Evolutionary conservation across 35 echinoderm and acorn worm species (phyloP).

Genomic region (Ptychodera flava): DNA sequence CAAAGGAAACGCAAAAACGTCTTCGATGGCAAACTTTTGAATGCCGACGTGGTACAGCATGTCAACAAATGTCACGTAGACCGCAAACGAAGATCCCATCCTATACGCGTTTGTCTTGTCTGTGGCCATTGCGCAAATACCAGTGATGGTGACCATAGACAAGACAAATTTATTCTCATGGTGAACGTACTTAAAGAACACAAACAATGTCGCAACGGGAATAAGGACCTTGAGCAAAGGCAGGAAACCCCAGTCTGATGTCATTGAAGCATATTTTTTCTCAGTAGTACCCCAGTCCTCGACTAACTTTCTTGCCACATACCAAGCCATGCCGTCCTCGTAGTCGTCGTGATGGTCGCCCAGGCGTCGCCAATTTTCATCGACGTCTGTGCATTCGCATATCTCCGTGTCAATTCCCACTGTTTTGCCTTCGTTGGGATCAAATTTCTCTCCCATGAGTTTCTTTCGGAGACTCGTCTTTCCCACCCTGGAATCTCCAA

Average conservation of each 20-base stretch:
- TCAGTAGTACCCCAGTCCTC: too few relatives aligned
- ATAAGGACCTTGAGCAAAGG: background rate
- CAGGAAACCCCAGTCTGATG: background rate
- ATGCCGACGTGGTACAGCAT: too few relatives aligned
- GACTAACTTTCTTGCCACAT: background rate
- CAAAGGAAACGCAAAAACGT: background rate
- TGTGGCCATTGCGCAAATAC: background rate
- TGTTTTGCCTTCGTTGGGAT: background rate
- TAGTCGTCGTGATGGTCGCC: background rate
- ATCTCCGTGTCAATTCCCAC: background rate
- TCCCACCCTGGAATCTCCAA: background rate
- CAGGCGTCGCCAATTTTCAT: background rate
- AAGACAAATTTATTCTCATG: background rate
- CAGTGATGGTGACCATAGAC: background rate
- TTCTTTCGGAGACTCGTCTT: background rate
- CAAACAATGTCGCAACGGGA: background rate
- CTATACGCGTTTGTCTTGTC: background rate
- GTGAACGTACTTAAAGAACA: background rate
- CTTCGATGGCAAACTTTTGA: background rate
- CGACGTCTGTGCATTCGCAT: background rate
- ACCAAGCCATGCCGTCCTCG: background rate
- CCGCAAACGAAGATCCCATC: background rate
- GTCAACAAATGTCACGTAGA: background rate
- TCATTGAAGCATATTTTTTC: background rate
- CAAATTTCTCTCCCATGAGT: background rate